Evolutionary conservation across 2,797 vertebrate genomes (phyloP).

Genomic region (Gadopsis bispinosus): DNA sequence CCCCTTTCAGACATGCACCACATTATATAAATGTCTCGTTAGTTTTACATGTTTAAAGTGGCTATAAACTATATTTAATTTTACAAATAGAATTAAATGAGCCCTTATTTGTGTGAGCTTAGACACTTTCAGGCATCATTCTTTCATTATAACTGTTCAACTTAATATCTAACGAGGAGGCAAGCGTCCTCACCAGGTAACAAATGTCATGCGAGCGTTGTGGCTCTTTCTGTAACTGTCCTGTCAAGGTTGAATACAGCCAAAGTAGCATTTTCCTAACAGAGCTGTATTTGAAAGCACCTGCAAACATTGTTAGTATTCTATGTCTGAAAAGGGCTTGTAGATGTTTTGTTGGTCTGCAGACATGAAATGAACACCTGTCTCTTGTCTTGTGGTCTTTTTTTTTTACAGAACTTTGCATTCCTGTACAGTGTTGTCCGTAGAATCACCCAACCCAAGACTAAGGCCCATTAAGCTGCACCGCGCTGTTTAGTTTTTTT

Average conservation of each 20-base stretch:
- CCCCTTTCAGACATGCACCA: not conserved
- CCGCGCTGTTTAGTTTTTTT: not conserved
- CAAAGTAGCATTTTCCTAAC: not conserved
- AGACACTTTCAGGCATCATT: not conserved
- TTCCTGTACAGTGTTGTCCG: slow-evolving; percentile 92
- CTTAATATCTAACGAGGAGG: not conserved
- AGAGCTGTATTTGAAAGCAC: not conserved
- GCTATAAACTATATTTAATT: not conserved
- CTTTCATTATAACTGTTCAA: not conserved
- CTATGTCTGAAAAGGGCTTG: not conserved
- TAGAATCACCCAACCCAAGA: slow-evolving; percentile 90
- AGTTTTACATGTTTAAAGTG: not conserved
- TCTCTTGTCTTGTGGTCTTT: slow-evolving; percentile 9
- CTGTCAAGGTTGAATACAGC: not conserved
- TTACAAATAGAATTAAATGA: not conserved
- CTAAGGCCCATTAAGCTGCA: slow-evolving; percentile 88
- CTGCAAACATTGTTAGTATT: not conserved
- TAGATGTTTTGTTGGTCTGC: not conserved
- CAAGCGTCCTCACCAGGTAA: not conserved
- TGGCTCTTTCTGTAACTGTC: not conserved
- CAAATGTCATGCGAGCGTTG: not conserved
- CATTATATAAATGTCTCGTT: not conserved
- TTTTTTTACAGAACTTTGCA: slow-evolving; percentile 90
- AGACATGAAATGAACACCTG: not conserved
- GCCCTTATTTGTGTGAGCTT: not conserved